Conservation (phyloP, 64 coral and sea anemone genomes). For the Acropora tenuis region DNA sequence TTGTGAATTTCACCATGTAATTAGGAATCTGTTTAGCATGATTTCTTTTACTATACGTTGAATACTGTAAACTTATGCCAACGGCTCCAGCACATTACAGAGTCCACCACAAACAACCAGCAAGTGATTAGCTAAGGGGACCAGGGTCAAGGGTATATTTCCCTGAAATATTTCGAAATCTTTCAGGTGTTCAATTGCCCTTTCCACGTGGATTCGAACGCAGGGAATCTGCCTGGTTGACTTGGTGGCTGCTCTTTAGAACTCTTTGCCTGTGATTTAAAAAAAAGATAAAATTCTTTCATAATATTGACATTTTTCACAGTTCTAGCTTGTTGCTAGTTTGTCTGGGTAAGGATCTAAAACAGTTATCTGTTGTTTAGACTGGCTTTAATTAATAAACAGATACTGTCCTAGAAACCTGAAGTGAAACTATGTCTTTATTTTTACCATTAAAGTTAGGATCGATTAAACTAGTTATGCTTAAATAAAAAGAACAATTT, state of each 20-base stretch:
- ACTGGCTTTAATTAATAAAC: conserved; percentile 9
- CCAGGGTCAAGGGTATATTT: neutral
- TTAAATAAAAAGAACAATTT: neutral
- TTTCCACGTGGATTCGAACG: conserved; percentile 21
- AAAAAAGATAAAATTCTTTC: neutral
- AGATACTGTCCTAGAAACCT: conserved; percentile 5
- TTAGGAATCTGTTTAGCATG: conserved; percentile 14
- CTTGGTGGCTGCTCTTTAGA: neutral
- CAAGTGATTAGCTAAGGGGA: neutral
- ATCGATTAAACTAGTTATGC: neutral
- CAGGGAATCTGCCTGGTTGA: conserved; percentile 2
- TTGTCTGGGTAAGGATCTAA: conserved; percentile 20
- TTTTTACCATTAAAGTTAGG: conserved; percentile 6
- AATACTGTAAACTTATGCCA: neutral
- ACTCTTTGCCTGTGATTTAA: conserved; percentile 4
- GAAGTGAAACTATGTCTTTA: neutral
- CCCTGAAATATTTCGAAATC: conserved; percentile 26
- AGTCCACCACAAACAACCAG: conserved; percentile 11
- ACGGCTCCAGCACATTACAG: conserved; percentile 15
- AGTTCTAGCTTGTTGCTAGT: neutral
- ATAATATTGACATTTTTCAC: neutral
- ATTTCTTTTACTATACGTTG: neutral
- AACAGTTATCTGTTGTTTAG: conserved; percentile 1
- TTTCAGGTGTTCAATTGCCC: conserved; percentile 5
- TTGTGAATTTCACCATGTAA: conserved; percentile 14